Conservation (phyloP, 2,888 invertebrate genomes). For the Amphipoea oculea region DNA sequence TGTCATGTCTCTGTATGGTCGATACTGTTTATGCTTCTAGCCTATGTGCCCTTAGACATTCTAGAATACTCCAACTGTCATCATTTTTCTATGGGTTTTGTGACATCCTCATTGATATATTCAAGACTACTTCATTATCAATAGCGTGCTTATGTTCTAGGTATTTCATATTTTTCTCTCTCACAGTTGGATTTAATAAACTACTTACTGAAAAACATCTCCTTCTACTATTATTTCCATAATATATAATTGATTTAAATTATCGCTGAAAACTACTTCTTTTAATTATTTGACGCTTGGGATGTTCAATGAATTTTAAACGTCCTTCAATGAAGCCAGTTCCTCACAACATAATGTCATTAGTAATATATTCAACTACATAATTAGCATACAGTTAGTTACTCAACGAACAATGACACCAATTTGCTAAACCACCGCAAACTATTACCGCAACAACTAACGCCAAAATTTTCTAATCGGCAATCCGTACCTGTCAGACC, state of each 20-base stretch:
- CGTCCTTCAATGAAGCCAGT: background rate
- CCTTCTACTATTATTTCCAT: too few species aligned
- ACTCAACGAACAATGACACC: constrained; percentile 38
- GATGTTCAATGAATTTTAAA: constrained; percentile 8
- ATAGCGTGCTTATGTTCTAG: too few species aligned
- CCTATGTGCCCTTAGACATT: too few species aligned
- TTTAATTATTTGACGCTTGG: too few species aligned
- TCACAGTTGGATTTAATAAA: background rate
- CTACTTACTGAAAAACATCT: background rate
- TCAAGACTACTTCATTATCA: too few species aligned
- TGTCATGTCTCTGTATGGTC: background rate
- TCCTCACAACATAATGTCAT: constrained; percentile 1
- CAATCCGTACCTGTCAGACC: constrained; percentile 31
- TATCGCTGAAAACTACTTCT: too few species aligned
- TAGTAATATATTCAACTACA: constrained; percentile 3
- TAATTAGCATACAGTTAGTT: constrained; percentile 26
- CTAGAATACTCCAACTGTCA: background rate
- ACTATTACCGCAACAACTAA: constrained; percentile 24
- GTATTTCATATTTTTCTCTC: too few species aligned
- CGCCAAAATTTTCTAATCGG: constrained; percentile 48
- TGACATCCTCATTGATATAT: background rate
- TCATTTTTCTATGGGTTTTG: background rate
- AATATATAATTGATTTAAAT: too few species aligned
- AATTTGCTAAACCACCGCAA: constrained; percentile 38
- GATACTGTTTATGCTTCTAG: background rate